These are phyloP conservation scores for Crenuchus spilurus DNA, from an alignment of 2,797 vertebrate species.

Conservation along the genomic window DNA sequence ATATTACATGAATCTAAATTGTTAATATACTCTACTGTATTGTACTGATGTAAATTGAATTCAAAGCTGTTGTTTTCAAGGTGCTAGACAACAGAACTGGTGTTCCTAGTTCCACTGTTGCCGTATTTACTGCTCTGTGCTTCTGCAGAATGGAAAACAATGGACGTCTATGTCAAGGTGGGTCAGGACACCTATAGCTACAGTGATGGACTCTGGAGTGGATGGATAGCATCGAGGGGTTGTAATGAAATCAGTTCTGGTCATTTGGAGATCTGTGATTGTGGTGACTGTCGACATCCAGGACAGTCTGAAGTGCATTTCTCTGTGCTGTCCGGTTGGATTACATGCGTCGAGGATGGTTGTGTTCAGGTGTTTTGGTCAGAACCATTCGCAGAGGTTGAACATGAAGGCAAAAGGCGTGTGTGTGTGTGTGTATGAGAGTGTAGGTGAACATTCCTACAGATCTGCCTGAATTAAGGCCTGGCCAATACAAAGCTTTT, in stretches of 20 bases:
- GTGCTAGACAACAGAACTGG: not conserved
- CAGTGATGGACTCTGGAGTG: not conserved
- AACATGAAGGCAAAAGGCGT: constrained; percentile 55
- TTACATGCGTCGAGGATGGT: not conserved
- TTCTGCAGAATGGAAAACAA: not conserved
- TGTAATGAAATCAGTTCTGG: not conserved
- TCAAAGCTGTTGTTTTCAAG: not conserved
- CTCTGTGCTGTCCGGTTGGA: not conserved
- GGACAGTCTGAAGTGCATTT: not conserved
- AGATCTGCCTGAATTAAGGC: not conserved
- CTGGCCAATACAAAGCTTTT: not conserved
- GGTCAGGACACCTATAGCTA: not conserved
- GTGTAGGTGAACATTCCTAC: not conserved
- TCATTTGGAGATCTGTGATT: not conserved
- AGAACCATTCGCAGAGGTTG: constrained; percentile 49
- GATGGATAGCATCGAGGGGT: not conserved
- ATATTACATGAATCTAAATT: too few relatives aligned
- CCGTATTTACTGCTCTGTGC: not conserved
- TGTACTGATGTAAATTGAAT: not conserved
- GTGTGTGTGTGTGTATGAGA: constrained; percentile 34
- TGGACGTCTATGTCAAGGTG: not conserved
- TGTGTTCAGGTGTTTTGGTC: not conserved
- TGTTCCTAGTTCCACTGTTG: not conserved
- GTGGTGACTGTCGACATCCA: not conserved
- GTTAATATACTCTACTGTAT: too few relatives aligned